Conservation (phyloP, 2,888 invertebrate genomes). For the Stictocephala bisonia region DNA sequence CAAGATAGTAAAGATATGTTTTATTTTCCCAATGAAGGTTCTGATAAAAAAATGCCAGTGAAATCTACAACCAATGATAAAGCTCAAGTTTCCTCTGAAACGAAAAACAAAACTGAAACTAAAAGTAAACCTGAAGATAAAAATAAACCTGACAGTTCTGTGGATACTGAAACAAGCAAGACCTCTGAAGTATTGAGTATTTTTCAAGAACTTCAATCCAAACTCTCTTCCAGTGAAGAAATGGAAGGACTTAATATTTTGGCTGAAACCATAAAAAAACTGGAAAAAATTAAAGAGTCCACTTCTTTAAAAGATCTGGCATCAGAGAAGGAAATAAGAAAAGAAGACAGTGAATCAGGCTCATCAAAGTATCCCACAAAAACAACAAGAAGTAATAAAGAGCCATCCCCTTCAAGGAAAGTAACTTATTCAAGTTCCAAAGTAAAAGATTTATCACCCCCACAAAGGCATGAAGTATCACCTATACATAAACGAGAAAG, state of each 20-base stretch:
- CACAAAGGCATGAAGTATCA: neutral
- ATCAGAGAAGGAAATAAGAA: neutral
- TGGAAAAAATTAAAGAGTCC: neutral
- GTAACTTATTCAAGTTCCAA: neutral
- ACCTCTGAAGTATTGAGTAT: slow-evolving; percentile 27
- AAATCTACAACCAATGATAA: neutral
- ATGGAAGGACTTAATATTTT: slow-evolving; percentile 17
- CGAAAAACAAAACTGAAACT: neutral
- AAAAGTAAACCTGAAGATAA: neutral
- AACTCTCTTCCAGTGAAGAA: slow-evolving; percentile 6
- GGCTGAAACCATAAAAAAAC: slow-evolving; percentile 21
- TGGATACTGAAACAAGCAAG: neutral
- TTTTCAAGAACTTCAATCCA: slow-evolving; percentile 22
- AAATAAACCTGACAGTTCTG: neutral
- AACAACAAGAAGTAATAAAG: neutral
- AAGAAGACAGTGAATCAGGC: neutral
- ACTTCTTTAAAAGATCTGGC: neutral
- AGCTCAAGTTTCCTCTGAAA: neutral
- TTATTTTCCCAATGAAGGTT: slow-evolving; percentile 6
- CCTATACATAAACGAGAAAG: neutral
- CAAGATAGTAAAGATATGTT: slow-evolving; percentile 28
- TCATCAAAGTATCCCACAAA: neutral
- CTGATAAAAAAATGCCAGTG: neutral
- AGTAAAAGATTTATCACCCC: slow-evolving; percentile 7
- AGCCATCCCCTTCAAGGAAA: neutral